These are phyloP conservation scores for Rhingia rostrata DNA, from an alignment of 2,888 invertebrate genomes.

Conservation along the genomic window DNA sequence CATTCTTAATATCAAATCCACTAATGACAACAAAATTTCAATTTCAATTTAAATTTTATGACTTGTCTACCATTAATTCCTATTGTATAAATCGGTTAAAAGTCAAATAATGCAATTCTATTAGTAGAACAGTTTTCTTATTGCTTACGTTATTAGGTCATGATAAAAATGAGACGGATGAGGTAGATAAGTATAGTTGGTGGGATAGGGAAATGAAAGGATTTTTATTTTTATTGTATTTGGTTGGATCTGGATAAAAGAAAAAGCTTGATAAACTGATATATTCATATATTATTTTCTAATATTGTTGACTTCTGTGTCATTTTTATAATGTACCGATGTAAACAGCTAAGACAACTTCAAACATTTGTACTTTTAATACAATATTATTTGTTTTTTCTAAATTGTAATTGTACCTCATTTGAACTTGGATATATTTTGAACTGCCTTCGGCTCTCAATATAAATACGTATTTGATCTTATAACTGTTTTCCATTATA, in stretches of 20 bases:
- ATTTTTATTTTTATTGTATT: too few relatives aligned
- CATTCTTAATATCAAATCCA: slow-evolving; percentile 54
- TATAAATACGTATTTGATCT: not conserved
- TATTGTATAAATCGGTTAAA: slow-evolving; percentile 40
- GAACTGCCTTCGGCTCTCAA: not conserved
- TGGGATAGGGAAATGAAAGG: slow-evolving; percentile 8
- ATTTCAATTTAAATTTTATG: slow-evolving; percentile 18
- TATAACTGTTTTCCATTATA: not conserved
- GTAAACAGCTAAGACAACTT: slow-evolving; percentile 4
- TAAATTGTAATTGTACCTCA: slow-evolving; percentile 1
- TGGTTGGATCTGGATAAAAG: too few relatives aligned
- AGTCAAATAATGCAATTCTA: not conserved
- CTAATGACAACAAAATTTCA: slow-evolving; percentile 28
- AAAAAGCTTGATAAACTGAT: too few relatives aligned
- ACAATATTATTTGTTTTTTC: not conserved
- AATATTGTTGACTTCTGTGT: too few relatives aligned
- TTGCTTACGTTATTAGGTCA: slow-evolving; percentile 1
- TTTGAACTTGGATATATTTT: not conserved
- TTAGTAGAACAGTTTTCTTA: not conserved
- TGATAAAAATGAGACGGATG: not conserved
- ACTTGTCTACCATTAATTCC: slow-evolving; percentile 19
- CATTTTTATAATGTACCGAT: not conserved
- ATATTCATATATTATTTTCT: too few relatives aligned
- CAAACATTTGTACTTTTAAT: not conserved
- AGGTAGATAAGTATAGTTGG: slow-evolving; percentile 2